Base-by-base conservation (phyloP, 2,888 invertebrate species). In the Aplocera efformata region DNA sequence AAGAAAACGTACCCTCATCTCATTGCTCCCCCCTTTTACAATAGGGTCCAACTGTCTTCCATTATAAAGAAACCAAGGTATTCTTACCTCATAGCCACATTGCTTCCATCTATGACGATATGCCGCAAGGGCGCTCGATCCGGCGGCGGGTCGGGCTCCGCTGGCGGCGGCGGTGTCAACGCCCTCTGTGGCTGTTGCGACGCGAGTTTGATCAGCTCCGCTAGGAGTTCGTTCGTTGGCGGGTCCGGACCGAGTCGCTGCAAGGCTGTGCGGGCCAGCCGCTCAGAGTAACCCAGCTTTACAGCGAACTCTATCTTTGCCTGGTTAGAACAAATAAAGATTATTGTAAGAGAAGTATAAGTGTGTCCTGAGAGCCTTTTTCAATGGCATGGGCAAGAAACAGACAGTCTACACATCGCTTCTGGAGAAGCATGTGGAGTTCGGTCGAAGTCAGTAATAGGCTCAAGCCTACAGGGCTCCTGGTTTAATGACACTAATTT, bases 11-110 rank as follows among this genome's bases (percentile, higher is more conserved):
- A n/a, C n/a, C n/a, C n/a, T n/a, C n/a, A n/a, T n/a, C n/a, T n/a
- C n/a, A n/a, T n/a, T n/a, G n/a, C n/a, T n/a, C n/a, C n/a, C n/a
- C n/a, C 13, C 13, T 17, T 17, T 17, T 17, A 5, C 13, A n/a
- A n/a, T n/a, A n/a, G n/a, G n/a, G n/a, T n/a, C n/a, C n/a, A n/a
- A n/a, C n/a, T n/a, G n/a, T n/a, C n/a, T n/a, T n/a, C n/a, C n/a
- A n/a, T n/a, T n/a, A n/a, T n/a, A n/a, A n/a, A n/a, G n/a, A n/a
- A n/a, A n/a, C n/a, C n/a, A n/a, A n/a, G n/a, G n/a, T n/a, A n/a
- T n/a, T n/a, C n/a, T n/a, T 72, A 94, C 94, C 94, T 94, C 94
- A 97, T 96, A 23, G 98, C 98, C 10, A 98, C 95, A 76, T 98
- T 98, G 77, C 96, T 96, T 61, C 98, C 98, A 76, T 98, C 98